A percentile compares a stretch with the other conserved stretches of the same genome.
Conservation (phyloP, 2,888 invertebrate species). For the Cryptophagus acutangulus region DNA sequence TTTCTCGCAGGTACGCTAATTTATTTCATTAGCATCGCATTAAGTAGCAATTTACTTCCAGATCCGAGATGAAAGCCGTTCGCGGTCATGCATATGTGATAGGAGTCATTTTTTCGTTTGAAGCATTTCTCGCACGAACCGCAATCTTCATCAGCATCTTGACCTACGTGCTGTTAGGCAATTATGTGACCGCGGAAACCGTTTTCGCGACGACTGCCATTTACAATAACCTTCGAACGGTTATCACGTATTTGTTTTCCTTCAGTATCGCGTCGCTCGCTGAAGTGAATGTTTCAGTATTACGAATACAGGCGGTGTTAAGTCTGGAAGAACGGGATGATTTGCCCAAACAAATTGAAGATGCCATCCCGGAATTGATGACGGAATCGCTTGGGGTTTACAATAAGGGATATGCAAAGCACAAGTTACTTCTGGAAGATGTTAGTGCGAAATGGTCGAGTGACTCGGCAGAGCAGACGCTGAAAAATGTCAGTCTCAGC, state of each 20-base stretch:
- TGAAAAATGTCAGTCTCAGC: conserved; percentile 49
- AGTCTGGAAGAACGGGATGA: conserved; percentile 52
- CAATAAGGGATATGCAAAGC: conserved; percentile 27
- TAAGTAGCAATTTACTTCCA: conserved; percentile 34
- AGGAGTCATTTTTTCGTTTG: conserved; percentile 73
- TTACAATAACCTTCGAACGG: conserved; percentile 81
- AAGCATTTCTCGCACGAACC: conserved; percentile 82
- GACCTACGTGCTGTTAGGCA: conserved; percentile 66
- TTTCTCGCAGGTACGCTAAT: conserved; percentile 64
- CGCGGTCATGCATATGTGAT: conserved; percentile 71
- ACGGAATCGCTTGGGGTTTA: conserved; percentile 31
- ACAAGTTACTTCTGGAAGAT: conserved; percentile 57
- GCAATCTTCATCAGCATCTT: conserved; percentile 82
- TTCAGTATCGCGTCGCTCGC: conserved; percentile 77
- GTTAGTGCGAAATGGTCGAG: conserved; percentile 64
- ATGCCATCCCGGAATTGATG: conserved; percentile 34
- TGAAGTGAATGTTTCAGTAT: conserved; percentile 72
- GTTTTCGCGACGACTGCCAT: conserved; percentile 89
- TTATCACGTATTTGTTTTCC: conserved; percentile 88
- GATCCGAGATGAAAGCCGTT: conserved; percentile 68
- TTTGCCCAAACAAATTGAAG: conserved; percentile 34
- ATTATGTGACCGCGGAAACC: conserved; percentile 72
- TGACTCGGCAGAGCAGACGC: conserved; percentile 38
- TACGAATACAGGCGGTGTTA: conserved; percentile 60
- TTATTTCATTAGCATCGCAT: background rate